phyloP scores from a whole-genome alignment of 2,888 invertebrate species.

The Netelia fuscicornis region DNA sequence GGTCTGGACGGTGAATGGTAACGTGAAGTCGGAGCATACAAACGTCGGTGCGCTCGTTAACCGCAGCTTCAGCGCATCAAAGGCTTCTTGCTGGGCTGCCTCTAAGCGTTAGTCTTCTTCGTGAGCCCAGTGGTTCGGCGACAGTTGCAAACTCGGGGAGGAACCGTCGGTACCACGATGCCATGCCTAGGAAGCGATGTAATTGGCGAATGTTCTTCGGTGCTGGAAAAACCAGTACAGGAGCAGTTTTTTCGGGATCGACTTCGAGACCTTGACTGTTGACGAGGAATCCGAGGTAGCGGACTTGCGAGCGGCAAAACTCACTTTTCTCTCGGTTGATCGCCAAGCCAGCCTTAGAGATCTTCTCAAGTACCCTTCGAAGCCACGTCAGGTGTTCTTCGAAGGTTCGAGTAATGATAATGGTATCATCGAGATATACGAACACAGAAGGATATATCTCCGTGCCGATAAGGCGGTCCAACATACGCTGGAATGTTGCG shows the following conservation, averaged over 20 bases:
- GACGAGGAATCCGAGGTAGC: conserved; percentile 65
- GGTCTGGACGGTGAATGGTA: conserved; percentile 57
- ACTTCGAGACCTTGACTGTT: conserved; percentile 69
- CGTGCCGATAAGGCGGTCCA: too few relatives aligned
- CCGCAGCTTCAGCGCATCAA: conserved; percentile 31
- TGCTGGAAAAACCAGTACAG: conserved; percentile 67
- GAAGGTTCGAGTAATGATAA: too few relatives aligned
- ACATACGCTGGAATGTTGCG: too few relatives aligned
- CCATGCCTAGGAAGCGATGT: conserved; percentile 75
- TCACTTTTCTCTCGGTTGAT: conserved; percentile 67
- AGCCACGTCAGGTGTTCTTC: too few relatives aligned
- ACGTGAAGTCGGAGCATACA: conserved; percentile 66
- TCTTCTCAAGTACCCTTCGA: conserved; percentile 3
- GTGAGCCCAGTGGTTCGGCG: conserved; percentile 68
- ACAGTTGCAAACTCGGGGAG: conserved; percentile 70
- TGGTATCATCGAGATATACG: too few relatives aligned
- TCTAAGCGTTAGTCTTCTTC: conserved; percentile 48
- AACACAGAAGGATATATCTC: too few relatives aligned
- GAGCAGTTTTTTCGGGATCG: conserved; percentile 62
- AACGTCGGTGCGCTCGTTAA: conserved; percentile 64
- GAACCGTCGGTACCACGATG: conserved; percentile 76
- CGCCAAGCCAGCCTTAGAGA: conserved; percentile 41
- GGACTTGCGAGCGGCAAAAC: conserved; percentile 62
- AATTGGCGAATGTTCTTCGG: conserved; percentile 71
- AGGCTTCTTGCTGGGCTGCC: conserved; percentile 31